Evolutionary conservation across 1,140 invertebrate species (phyloP), one percentile per base, ranked within the genome.

Genomic region (Tribolium castaneum): DNA sequence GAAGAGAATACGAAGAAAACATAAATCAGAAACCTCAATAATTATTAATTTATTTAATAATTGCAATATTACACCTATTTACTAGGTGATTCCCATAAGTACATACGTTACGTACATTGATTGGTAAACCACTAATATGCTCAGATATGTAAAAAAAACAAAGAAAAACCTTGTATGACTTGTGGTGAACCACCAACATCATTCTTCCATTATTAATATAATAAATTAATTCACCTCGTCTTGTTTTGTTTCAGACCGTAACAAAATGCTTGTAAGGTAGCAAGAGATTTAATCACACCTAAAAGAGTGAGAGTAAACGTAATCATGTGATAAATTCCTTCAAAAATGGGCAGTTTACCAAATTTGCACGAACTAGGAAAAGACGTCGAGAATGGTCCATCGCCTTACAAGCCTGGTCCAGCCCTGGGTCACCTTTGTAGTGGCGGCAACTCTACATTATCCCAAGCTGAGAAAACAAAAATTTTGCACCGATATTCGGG

Each of bases 261-360:
- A 45, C 39, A 45, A 9, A 45, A 45, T 45, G 39, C 39, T 45
- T 45, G 7, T 45, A n/a, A 45, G 39, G 39, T 45, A 45, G 39
- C 39, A 30, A 30, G 39, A 45, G 2, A 45, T 45, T 30, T 30
- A 30, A 45, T 45, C 9, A 45, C 7, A 45, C 39, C 5, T 9
- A 5, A 3, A 45, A 45, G 9, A 30, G 7, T 45, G 22, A 59
- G 7, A 19, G 10, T 25, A n/a, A n/a, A 22, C 5, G 22, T 10
- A 19, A 59, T 13, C 59, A 66, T 66, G 59, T 66, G 59, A 66
- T 13, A 66, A 66, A 12, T 35, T 12, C 10, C 13, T 10, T 30
- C 16, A 79, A 88, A 22, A 34, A 92, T 92, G 91, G 91, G 91
- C 19, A 92, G 91, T 77, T 78, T 92, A 77, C 91, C 91, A 45